These are phyloP conservation scores for Palaemon carinicauda DNA, from an alignment of 1,140 invertebrate genomes.

Conservation along the genomic window DNA sequence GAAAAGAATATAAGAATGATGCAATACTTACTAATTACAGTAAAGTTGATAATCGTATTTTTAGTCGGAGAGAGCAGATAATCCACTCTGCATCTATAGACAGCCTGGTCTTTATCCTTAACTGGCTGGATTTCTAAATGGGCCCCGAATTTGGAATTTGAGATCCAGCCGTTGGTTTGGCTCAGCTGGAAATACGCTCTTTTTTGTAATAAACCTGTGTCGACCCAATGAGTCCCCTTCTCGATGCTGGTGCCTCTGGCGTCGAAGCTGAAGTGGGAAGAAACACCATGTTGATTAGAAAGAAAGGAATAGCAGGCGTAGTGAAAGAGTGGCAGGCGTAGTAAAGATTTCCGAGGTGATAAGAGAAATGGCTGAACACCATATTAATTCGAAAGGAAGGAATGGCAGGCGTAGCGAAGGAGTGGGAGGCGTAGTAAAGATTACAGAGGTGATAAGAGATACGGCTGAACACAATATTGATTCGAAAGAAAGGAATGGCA, in stretches of 20 bases:
- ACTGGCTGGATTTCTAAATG: slow-evolving; percentile 38
- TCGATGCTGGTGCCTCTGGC: background rate
- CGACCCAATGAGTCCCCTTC: slow-evolving; percentile 25
- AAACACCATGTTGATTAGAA: background rate
- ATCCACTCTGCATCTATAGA: slow-evolving; percentile 65
- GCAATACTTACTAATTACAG: slow-evolving; percentile 64
- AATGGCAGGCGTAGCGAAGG: too few species aligned
- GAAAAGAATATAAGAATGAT: too few species aligned
- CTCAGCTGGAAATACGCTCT: slow-evolving; percentile 34
- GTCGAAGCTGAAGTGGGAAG: slow-evolving; percentile 15
- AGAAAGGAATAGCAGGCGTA: too few species aligned
- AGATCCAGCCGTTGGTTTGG: background rate
- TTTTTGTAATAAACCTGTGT: background rate
- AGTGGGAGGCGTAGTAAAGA: too few species aligned
- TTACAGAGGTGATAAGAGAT: too few species aligned
- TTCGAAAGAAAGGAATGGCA: too few species aligned
- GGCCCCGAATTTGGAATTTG: background rate
- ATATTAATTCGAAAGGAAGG: too few species aligned
- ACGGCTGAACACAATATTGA: too few species aligned
- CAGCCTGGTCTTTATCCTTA: slow-evolving; percentile 33
- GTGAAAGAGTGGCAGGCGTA: too few species aligned
- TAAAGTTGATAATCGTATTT: slow-evolving; percentile 64
- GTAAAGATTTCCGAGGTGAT: too few species aligned
- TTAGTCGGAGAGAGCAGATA: slow-evolving; percentile 65
- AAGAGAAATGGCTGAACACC: too few species aligned